Base-by-base conservation (phyloP, 1,140 invertebrate genomes). In the Caenorhabditis briggsae region DNA sequence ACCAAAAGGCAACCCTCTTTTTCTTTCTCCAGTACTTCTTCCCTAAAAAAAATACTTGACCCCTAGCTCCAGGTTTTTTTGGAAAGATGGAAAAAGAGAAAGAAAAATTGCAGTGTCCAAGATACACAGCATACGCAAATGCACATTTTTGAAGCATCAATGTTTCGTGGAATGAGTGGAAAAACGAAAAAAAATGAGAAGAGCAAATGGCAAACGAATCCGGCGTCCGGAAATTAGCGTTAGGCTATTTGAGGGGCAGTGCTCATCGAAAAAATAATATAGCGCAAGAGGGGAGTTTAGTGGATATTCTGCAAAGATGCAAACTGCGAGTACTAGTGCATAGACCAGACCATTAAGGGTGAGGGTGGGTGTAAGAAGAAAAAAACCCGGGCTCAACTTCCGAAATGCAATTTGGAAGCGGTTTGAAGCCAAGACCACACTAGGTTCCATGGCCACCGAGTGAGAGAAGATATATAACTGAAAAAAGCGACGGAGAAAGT, bases 221-320 rank as follows among this genome's bases (percentile, higher is more conserved):
- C 70, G 70, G 70, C 70, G 46, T 78, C 70, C 70, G 70, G 70
- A 78, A 78, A 78, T 78, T 78, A 78, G 70, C 46, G 70, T 78
- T 78, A 78, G 70, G 16, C 64, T 1, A 33, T 58, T 58, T 58
- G 59, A 12, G 41, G 43, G 7, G 6, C 20, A 61, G 59, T 2
- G 7, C 23, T 61, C 14, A 7, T 61, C 56, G 16, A 58, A 58
- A 58, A 14, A 58, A 58, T 12, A 16, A 53, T 53, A 12, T 53
- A 53, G 50, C 33, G 33, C 33, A 58, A 58, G 14, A 58, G 14
- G n/a, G 18, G n/a, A 58, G 18, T 58, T 18, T 58, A 58, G 56
- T 7, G 56, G 7, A 58, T 7, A 7, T 58, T 58, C 56, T 1
- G 7, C 5, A 58, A 18, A 14, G 56, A 58, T 7, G 12, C 50